Evolutionary conservation across 2,888 invertebrate species (phyloP).

Genomic region (Xestia sexstrigata): DNA sequence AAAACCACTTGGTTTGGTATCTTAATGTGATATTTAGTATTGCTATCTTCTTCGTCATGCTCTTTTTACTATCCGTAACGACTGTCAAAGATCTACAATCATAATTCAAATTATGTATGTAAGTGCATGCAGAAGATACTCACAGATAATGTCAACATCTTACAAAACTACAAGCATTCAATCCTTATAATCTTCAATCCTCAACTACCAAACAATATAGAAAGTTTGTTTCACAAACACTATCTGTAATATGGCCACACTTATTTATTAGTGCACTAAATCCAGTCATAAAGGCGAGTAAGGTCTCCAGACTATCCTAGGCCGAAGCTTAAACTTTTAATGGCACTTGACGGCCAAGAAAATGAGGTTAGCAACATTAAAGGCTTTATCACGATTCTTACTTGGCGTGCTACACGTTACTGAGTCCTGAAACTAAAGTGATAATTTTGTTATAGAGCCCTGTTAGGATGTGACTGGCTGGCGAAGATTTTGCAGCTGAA

Average conservation of each 20-base stretch:
- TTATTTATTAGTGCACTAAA: slow-evolving; percentile 76
- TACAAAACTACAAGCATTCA: slow-evolving; percentile 3
- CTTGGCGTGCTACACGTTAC: slow-evolving; percentile 57
- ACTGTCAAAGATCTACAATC: neutral
- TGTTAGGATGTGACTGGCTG: slow-evolving; percentile 1
- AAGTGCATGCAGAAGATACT: neutral
- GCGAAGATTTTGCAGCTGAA: neutral
- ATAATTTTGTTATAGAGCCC: slow-evolving; percentile 54
- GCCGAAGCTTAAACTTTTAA: slow-evolving; percentile 81
- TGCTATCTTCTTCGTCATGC: neutral
- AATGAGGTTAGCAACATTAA: slow-evolving; percentile 80
- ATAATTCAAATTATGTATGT: neutral
- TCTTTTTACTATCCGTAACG: neutral
- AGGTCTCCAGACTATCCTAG: slow-evolving; percentile 70
- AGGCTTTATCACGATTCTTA: slow-evolving; percentile 79
- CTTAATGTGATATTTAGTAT: neutral
- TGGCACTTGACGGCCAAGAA: slow-evolving; percentile 81
- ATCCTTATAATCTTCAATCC: slow-evolving; percentile 26
- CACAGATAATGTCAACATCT: neutral
- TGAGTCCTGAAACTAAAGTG: slow-evolving; percentile 53
- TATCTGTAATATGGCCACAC: slow-evolving; percentile 69
- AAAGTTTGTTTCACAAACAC: slow-evolving; percentile 61
- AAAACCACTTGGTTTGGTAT: neutral
- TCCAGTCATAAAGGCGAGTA: slow-evolving; percentile 70
- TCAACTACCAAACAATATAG: slow-evolving; percentile 55